Evolutionary conservation across 2,888 invertebrate species (phyloP), one percentile per base, ranked within the genome.

Genomic region (Drosophila paracracens): DNA sequence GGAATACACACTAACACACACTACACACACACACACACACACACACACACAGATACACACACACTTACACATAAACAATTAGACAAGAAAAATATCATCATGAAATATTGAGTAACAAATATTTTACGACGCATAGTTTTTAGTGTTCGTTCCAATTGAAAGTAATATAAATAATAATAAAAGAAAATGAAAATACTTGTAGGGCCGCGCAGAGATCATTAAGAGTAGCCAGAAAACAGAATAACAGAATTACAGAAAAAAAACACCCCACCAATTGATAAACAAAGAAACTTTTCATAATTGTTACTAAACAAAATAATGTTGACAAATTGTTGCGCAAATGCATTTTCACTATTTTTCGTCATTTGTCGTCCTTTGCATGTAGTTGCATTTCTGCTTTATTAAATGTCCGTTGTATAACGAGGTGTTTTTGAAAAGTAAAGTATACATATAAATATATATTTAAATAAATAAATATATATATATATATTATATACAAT

Each of bases 181-280:
- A 63, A 31, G 5, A 59, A 58, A 77, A 67, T 51, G 58, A 7
- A 18, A 61, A 58, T 74, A 50, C 63, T 62, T 67, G 63, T 66
- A 66, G 74, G 67, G 77, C 72, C 72, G 83, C 78, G 63, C 73
- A 73, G 53, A 76, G 74, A 77, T 69, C 59, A 72, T 56, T 40
- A 68, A 56, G 46, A 25, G 53, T 60, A 68, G 64, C 36, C 58
- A 56, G 52, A 66, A 67, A 27, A 50, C 36, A 35, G 69, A 69
- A 60, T 27, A 61, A 82, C 79, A 85, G 62, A 81, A 74, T 72
- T 68, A 74, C 74, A 56, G 46, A 78, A 78, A 56, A 56, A 77
- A 78, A 83, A 87, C 88, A 87, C 87, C 86, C 87, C 87, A 87
- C 87, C 87, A 90, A 87, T 79, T 79, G 73, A 79, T 73, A 74